Conservation (phyloP, 2,797 vertebrate genomes). For the Gastrophryne carolinensis region DNA sequence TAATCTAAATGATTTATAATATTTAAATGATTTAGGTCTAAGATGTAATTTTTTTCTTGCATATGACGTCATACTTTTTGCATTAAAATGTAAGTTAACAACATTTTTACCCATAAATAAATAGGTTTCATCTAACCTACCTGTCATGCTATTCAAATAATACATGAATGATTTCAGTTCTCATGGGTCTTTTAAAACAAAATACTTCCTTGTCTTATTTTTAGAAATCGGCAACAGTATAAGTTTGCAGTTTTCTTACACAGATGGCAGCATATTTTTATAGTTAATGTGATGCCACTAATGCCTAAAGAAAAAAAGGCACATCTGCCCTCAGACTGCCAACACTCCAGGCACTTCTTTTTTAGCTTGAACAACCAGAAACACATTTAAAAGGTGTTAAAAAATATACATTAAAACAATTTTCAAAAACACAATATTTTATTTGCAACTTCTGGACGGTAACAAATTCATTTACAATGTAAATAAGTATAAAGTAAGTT, state of each 20-base stretch:
- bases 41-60: no score
- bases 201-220: conserved; percentile 64
- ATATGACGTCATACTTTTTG: no score
- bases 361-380: conserved; percentile 61
- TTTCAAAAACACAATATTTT: conserved; percentile 23
- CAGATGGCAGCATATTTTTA: conserved; percentile 67
- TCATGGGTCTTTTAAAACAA: conserved; percentile 62
- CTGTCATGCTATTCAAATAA: conserved; percentile 50
- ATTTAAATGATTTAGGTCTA: no score
- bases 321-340: conserved; percentile 68
- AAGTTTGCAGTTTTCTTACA: conserved; percentile 65
- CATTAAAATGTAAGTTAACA: no score
- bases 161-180: conserved; percentile 59
- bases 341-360: conserved; percentile 63
- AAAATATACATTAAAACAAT: conserved; percentile 41
- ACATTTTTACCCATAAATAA: no score
- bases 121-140: no score
- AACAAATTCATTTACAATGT: no score
- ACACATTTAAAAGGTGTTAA: conserved; percentile 49
- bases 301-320: conserved; percentile 64
- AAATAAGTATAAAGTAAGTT: no score
- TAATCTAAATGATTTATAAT: no score
- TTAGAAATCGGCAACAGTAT: conserved; percentile 61
- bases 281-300: conserved; percentile 68
- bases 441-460: conserved; percentile 46